Evolutionary conservation across 2,113 vertebrate species (phyloP), one percentile per base, ranked within the genome.

Genomic region (Nipponia nippon): DNA sequence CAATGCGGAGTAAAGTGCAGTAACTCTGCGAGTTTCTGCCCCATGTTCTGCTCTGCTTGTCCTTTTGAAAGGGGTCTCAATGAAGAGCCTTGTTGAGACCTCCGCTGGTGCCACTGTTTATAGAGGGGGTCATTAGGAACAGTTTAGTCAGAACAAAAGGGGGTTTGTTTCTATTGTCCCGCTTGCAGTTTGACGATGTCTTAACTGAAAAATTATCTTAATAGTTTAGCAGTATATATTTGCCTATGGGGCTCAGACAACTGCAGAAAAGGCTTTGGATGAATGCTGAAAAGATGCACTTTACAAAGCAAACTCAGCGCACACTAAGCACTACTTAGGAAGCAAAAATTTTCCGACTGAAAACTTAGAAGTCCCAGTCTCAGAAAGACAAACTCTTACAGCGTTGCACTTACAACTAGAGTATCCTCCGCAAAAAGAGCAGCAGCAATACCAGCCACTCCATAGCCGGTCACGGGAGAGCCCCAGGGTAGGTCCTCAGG

Each of bases 161-260:
- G 96, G 98, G 84, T 99, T 98, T 99, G 99, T 99, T 99, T 98
- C 98, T 94, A 99, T 99, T 99, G 99, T 99, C 98, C 97, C 96
- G 86, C 95, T 97, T 98, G 96, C 92, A 97, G 98, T 98, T 97
- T 98, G 97, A 98, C 71, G 25, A 96, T 96, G 96, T 96, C 90
- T 97, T 97, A 89, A 96, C 97, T 97, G 98, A 97, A 98, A 98
- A 97, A 96, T 97, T 97, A 98, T 97, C 98, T 96, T 97, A 98
- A 96, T 86, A 83, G 70, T 71, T 95, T 93, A 91, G 89, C 96
- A 90, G 91, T 92, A 97, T 96, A 96, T 96, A 93, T 67, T 78
- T 95, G 88, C 96, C 96, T 96, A 62, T 69, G 80, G 95, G 42
- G 87, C 63, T 32, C 77, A 94, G 86, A 77, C 67, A 78, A 69